Base-by-base conservation (phyloP, 2,113 vertebrate species). In the Tenebrosternarchus preto region DNA sequence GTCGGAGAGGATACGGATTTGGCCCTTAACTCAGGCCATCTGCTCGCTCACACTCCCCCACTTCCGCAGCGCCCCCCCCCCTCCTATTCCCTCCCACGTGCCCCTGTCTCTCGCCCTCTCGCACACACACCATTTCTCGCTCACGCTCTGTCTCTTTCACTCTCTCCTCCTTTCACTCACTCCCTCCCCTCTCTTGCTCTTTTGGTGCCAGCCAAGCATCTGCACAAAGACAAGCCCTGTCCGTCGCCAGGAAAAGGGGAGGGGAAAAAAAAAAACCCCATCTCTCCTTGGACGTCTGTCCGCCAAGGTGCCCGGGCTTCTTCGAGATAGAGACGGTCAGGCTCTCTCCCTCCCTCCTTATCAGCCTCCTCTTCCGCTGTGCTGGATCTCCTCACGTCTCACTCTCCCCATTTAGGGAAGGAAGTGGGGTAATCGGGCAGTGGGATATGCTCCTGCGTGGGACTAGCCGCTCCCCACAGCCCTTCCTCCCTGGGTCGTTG, bases 1-100 rank as follows among this genome's bases (percentile, higher is more conserved):
- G 75, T 56, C 79, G 74, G 79, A 64, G 83, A 84, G 75, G 83
- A 84, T 80, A 67, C 66, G 60, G 72, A 82, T 16, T 84, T 84
- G 83, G 83, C 83, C 67, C 50, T 71, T 74, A 57, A 61, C 73
- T 71, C 64, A 22, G 15, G 73, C 83, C 83, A 84, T 84, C 83
- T 84, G 83, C 80, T 84, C 63, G 43, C 74, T 53, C 57, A 39
- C 60, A 17, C 7, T 16, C 55, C 6, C 25, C 5, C 46, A 19
- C 9, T 20, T 6, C 31, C n/a, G 22, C 72, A 64, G 29, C 20
- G 17, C 6, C 53, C 22, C 71, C 33, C 46, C 43, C 31, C 55
- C 27, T 22, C 43, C 33, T 20, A 59, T 39, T 76, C 56, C 77
- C 68, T 56, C 27, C 22, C 56, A 57, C 6, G 56, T 63, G 19